These are phyloP conservation scores for Hiodon alosoides DNA, from an alignment of 2,113 vertebrate genomes.

Conservation along the genomic window DNA sequence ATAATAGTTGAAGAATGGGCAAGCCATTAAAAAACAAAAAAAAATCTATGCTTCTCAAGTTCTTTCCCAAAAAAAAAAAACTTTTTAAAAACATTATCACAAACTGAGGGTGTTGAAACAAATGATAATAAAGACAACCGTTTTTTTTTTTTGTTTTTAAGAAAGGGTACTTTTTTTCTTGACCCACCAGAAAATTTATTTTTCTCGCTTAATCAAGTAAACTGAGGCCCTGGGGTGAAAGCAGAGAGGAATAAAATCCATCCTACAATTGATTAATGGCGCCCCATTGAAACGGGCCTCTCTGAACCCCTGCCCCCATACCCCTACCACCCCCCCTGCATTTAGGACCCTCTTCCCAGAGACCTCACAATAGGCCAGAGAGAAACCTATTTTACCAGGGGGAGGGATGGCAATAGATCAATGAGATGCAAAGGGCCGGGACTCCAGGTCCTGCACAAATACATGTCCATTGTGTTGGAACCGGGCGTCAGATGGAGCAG, in stretches of 20 bases:
- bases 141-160: neutral
- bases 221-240: constrained; percentile 5
- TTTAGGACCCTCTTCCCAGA: constrained; percentile 36
- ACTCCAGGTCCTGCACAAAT: constrained; percentile 16
- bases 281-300: constrained; percentile 33
- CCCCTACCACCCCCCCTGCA: constrained; percentile 14
- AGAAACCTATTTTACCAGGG: constrained; percentile 14
- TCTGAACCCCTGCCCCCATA: neutral
- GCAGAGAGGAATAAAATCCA: constrained; percentile 23
- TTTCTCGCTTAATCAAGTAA: constrained; percentile 21
- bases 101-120: neutral
- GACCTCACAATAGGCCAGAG: constrained; percentile 24
- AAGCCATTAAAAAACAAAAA: neutral
- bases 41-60: neutral
- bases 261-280: constrained; percentile 36
- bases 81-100: neutral
- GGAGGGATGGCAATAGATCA: constrained; percentile 29
- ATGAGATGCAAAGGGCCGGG: constrained; percentile 27
- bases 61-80: neutral
- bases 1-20: neutral
- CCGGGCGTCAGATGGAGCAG: constrained; percentile 15
- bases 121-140: constrained; percentile 5
- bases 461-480: constrained; percentile 23
- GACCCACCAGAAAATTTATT: constrained; percentile 14
- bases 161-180: constrained; percentile 4